Evolutionary conservation across 2,113 vertebrate genomes (phyloP).

Genomic region (Chaetodon trifascialis): DNA sequence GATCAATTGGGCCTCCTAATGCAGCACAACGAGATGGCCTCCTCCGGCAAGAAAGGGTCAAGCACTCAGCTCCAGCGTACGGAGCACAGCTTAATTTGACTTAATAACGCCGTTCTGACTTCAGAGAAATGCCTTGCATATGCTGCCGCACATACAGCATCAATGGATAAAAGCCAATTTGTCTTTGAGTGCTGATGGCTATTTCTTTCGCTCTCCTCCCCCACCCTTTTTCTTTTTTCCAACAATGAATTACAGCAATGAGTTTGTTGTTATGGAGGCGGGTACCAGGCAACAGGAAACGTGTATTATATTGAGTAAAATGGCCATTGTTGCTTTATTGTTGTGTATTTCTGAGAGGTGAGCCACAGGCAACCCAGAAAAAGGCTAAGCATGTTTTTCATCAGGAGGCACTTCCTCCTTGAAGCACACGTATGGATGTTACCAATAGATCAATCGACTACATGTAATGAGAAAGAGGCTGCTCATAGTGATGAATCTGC

Average conservation of each 20-base stretch:
- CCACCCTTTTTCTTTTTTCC: not conserved
- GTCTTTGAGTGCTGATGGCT: slow-evolving; percentile 58
- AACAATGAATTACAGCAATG: slow-evolving; percentile 10
- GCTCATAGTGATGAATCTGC: not conserved
- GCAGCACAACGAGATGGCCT: slow-evolving; percentile 59
- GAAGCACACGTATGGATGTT: not conserved
- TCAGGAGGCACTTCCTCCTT: slow-evolving; percentile 5
- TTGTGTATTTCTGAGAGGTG: not conserved
- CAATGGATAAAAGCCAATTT: slow-evolving; percentile 59
- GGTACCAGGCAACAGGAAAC: slow-evolving; percentile 49
- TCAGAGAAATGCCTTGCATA: slow-evolving; percentile 46
- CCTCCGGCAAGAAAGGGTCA: slow-evolving; percentile 66
- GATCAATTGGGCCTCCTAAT: slow-evolving; percentile 70
- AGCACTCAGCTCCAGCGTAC: slow-evolving; percentile 54
- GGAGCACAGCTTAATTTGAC: slow-evolving; percentile 68
- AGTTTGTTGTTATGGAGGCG: slow-evolving; percentile 49
- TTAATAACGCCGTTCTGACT: slow-evolving; percentile 65
- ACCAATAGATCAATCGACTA: not conserved
- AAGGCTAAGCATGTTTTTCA: not conserved
- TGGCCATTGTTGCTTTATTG: slow-evolving; percentile 9
- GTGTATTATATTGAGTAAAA: slow-evolving; percentile 1
- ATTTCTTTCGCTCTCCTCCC: not conserved
- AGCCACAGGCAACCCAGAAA: not conserved
- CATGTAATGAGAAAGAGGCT: not conserved
- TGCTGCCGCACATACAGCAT: slow-evolving; percentile 29